Evolutionary conservation across 2,888 invertebrate species (phyloP).

Genomic region (Stegophylla sp.): DNA sequence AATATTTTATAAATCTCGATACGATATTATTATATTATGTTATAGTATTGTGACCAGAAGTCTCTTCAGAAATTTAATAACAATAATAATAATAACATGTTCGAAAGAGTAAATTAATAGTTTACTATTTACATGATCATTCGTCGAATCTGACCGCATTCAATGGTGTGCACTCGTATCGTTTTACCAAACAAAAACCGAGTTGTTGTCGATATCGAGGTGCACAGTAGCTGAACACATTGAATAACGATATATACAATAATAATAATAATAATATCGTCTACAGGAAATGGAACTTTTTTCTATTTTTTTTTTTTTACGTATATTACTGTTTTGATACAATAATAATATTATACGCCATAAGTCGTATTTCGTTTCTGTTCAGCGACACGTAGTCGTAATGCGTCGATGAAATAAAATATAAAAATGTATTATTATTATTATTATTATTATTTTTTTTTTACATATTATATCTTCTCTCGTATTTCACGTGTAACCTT

Average conservation of each 20-base stretch:
- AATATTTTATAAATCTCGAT: too few relatives aligned
- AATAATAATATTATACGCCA: too few relatives aligned
- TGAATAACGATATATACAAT: background rate
- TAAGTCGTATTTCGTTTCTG: too few relatives aligned
- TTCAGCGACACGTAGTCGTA: too few relatives aligned
- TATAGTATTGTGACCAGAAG: too few relatives aligned
- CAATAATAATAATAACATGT: too few relatives aligned
- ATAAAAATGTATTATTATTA: too few relatives aligned
- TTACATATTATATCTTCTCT: background rate
- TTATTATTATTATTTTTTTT: too few relatives aligned
- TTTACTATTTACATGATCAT: background rate
- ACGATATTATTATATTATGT: too few relatives aligned
- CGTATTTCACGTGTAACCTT: conserved; percentile 10
- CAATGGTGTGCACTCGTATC: background rate
- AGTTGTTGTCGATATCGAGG: background rate
- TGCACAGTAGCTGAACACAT: background rate
- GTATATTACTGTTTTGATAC: too few relatives aligned
- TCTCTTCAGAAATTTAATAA: too few relatives aligned
- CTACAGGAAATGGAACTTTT: background rate
- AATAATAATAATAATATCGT: background rate
- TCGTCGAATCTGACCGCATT: background rate
- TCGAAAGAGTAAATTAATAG: background rate
- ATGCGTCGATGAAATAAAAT: background rate
- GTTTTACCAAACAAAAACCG: conserved; percentile 1
- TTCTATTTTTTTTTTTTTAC: background rate